These are phyloP conservation scores for Drosophila takahashii DNA, from an alignment of 1,140 invertebrate genomes.

Conservation along the genomic window DNA sequence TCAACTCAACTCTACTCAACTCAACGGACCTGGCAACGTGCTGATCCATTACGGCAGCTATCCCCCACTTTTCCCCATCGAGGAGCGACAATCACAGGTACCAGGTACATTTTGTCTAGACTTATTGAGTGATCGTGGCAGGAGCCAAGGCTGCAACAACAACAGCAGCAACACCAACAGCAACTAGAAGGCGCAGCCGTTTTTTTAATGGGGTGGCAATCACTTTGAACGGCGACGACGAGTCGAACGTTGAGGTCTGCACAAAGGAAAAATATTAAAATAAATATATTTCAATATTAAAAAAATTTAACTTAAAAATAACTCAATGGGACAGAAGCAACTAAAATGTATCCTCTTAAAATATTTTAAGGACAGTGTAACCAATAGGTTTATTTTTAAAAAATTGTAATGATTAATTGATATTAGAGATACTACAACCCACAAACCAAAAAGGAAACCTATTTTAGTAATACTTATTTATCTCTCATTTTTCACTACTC, in stretches of 20 bases:
- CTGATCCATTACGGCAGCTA: slow-evolving; percentile 78
- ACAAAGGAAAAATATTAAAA: slow-evolving; percentile 12
- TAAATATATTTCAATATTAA: neutral
- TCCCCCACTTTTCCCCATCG: slow-evolving; percentile 3
- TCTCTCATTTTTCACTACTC: too few relatives aligned
- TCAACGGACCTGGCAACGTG: slow-evolving; percentile 61
- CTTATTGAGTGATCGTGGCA: slow-evolving; percentile 83
- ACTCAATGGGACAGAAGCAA: neutral
- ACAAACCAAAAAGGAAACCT: too few relatives aligned
- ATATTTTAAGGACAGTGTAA: too few relatives aligned
- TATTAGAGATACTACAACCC: too few relatives aligned
- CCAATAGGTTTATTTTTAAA: too few relatives aligned
- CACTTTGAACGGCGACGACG: slow-evolving; percentile 77
- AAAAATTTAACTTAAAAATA: neutral
- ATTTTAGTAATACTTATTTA: too few relatives aligned
- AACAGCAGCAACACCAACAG: slow-evolving; percentile 20
- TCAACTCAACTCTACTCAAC: slow-evolving; percentile 21
- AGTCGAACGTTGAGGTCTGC: slow-evolving; percentile 36
- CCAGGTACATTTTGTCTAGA: slow-evolving; percentile 80
- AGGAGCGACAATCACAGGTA: slow-evolving; percentile 74
- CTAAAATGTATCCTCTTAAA: too few relatives aligned
- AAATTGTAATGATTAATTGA: too few relatives aligned
- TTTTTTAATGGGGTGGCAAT: slow-evolving; percentile 84
- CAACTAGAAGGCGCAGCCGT: slow-evolving; percentile 72
- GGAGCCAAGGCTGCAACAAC: slow-evolving; percentile 64